These are phyloP conservation scores for Neodiprion pinetum DNA, from an alignment of 1,140 invertebrate genomes.

Conservation along the genomic window DNA sequence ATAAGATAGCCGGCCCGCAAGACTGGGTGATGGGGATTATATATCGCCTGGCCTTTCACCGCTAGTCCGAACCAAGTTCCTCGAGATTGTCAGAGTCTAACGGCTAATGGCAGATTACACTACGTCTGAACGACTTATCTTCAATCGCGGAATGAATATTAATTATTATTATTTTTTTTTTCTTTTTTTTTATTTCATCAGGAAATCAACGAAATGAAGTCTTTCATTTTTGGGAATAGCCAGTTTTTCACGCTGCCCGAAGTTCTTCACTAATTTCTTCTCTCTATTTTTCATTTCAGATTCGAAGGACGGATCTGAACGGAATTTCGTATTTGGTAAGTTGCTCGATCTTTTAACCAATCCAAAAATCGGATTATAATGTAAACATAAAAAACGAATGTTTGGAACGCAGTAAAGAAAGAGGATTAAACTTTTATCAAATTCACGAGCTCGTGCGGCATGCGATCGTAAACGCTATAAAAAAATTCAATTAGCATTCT, in stretches of 20 bases:
- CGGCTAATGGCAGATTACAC: background rate
- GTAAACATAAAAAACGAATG: too few species aligned
- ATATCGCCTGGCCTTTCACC: constrained; percentile 1
- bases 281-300: background rate
- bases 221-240: too few species aligned
- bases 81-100: background rate
- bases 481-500: too few species aligned
- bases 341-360: background rate
- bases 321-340: background rate
- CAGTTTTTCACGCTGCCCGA: too few species aligned
- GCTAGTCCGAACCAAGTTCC: background rate
- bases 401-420: too few species aligned
- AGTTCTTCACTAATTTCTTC: background rate
- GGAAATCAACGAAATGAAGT: background rate
- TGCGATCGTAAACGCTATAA: too few species aligned
- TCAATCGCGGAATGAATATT: background rate
- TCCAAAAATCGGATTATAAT: too few species aligned
- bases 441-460: too few species aligned
- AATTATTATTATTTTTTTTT: background rate
- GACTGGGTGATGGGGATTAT: background rate
- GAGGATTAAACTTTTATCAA: too few species aligned
- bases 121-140: background rate
- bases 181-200: background rate
- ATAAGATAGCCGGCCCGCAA: background rate
- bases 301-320: background rate